These are phyloP conservation scores for Dissostichus mawsoni DNA, from an alignment of 2,113 vertebrate genomes.

Conservation along the genomic window DNA sequence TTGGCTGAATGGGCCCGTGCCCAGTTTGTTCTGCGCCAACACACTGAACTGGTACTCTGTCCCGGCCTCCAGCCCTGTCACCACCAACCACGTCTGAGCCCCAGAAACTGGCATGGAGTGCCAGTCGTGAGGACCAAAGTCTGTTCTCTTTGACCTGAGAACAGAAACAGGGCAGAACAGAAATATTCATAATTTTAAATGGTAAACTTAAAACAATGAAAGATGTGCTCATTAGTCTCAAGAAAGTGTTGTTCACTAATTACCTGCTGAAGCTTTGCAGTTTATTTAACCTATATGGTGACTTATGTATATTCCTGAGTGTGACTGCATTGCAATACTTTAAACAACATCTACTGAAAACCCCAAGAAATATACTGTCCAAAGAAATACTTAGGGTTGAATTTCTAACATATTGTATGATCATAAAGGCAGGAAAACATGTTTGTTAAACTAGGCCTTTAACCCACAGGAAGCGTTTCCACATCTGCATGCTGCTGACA, in stretches of 20 bases:
- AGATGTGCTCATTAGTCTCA: not conserved
- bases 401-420: conserved; percentile 18
- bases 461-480: conserved; percentile 22
- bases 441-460: not conserved
- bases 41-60: conserved; percentile 99
- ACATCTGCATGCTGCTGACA: conserved; percentile 33
- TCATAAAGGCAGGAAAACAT: not conserved
- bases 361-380: conserved; percentile 20
- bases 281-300: not conserved
- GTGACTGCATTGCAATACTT: conserved; percentile 8
- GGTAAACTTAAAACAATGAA: not conserved
- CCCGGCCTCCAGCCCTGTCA: conserved; percentile 94
- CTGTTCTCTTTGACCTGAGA: conserved; percentile 94
- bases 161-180: conserved; percentile 21
- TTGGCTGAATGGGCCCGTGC: conserved; percentile 98
- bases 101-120: conserved; percentile 93
- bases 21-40: conserved; percentile 98
- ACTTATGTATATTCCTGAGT: conserved; percentile 6
- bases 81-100: conserved; percentile 92
- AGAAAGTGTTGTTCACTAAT: not conserved
- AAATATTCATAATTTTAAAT: not conserved
- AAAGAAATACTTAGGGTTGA: conserved; percentile 34
- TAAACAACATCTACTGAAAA: conserved; percentile 17
- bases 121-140: conserved; percentile 98
- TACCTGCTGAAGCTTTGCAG: not conserved